Evolutionary conservation across 2,888 invertebrate genomes (phyloP).

Genomic region (Gibbula magus): DNA sequence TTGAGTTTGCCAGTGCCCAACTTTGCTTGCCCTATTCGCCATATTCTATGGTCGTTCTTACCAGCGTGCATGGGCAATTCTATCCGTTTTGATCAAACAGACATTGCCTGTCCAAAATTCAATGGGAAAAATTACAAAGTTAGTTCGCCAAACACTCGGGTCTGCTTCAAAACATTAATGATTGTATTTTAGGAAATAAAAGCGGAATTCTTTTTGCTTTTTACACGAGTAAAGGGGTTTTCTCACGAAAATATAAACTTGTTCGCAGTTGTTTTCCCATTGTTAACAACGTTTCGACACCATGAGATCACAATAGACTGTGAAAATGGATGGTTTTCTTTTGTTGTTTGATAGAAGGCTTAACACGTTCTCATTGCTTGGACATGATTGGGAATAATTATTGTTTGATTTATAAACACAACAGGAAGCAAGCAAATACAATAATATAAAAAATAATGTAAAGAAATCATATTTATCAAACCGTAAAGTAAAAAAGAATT

Average conservation of each 20-base stretch:
- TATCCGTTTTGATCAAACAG: not conserved
- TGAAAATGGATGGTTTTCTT: not conserved
- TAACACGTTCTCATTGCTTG: too few species aligned
- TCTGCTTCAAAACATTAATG: not conserved
- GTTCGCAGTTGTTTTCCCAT: slow-evolving; percentile 14
- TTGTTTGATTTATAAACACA: not conserved
- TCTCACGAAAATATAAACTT: slow-evolving; percentile 17
- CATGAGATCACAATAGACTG: not conserved
- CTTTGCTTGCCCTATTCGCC: not conserved
- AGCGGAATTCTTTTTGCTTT: not conserved
- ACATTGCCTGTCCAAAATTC: not conserved
- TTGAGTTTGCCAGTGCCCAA: not conserved
- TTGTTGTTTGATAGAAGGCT: too few species aligned
- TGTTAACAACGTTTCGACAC: not conserved
- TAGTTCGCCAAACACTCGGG: slow-evolving; percentile 21
- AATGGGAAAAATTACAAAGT: slow-evolving; percentile 21
- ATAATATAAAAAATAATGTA: too few species aligned
- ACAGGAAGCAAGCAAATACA: not conserved
- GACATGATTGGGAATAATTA: not conserved
- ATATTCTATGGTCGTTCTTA: not conserved
- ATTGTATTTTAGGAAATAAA: slow-evolving; percentile 17
- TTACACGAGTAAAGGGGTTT: not conserved
- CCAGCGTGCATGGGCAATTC: not conserved
- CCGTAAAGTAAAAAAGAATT: too few species aligned
- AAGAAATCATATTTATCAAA: too few species aligned